Evolutionary conservation across 1,140 invertebrate species (phyloP).

Genomic region (Ylistrum balloti): DNA sequence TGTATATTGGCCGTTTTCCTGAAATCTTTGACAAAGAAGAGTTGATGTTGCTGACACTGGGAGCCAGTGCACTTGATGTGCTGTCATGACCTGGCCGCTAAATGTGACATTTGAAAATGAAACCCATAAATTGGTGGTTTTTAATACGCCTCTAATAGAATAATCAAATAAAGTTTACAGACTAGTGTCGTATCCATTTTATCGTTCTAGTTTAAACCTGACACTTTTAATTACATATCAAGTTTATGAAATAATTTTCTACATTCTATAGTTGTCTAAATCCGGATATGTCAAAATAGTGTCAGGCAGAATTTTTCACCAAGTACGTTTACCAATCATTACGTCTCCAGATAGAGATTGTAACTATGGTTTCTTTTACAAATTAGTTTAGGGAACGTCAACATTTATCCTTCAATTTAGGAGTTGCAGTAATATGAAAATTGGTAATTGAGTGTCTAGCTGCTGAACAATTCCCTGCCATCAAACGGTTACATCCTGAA

Average conservation of each 20-base stretch:
- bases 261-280: background rate
- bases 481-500: background rate
- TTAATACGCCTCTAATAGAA: background rate
- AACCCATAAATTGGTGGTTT: background rate
- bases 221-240: conserved; percentile 29
- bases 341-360: background rate
- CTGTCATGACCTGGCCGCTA: background rate
- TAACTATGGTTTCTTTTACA: conserved; percentile 26
- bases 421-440: background rate
- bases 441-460: background rate
- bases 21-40: no score
- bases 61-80: no score
- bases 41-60: no score
- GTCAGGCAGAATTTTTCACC: background rate
- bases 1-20: no score
- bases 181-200: conserved; percentile 15
- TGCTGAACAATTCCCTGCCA: background rate
- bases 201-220: background rate
- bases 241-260: conserved; percentile 36
- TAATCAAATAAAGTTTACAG: conserved; percentile 4
- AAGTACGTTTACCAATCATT: conserved; percentile 2
- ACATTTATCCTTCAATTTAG: conserved; percentile 13
- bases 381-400: conserved; percentile 15
- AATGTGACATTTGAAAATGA: background rate
- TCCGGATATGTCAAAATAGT: conserved; percentile 34